These are phyloP conservation scores for Tinea trinotella DNA, from an alignment of 2,888 invertebrate species.

Conservation along the genomic window DNA sequence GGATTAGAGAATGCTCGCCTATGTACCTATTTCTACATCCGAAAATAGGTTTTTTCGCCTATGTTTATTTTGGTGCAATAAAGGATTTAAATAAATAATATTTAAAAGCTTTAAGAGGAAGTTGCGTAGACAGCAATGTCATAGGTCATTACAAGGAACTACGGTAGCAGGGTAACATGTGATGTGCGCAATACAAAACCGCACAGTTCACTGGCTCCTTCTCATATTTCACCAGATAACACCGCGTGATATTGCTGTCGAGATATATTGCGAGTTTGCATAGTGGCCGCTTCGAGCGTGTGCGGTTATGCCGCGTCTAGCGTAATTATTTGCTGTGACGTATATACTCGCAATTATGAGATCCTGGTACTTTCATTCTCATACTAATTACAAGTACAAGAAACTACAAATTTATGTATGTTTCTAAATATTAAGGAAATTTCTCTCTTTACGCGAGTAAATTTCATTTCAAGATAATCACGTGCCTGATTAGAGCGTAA, in stretches of 20 bases:
- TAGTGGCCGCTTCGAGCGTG: not conserved
- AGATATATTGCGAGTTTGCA: constrained; percentile 18
- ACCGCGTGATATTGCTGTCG: constrained; percentile 17
- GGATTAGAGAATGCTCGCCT: too few relatives aligned
- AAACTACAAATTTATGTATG: too few relatives aligned
- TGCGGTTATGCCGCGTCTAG: not conserved
- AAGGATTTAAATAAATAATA: too few relatives aligned
- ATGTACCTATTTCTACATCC: too few relatives aligned
- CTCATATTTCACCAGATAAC: constrained; percentile 18
- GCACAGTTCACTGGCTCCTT: constrained; percentile 16
- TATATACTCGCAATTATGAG: not conserved
- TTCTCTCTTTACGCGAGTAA: too few relatives aligned
- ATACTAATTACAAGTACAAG: too few relatives aligned
- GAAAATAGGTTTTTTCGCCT: too few relatives aligned
- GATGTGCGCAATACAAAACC: constrained; percentile 16
- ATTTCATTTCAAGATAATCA: too few relatives aligned
- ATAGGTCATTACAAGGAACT: constrained; percentile 10
- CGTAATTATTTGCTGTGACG: constrained; percentile 8
- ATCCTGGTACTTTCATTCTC: too few relatives aligned
- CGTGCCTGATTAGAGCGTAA: too few relatives aligned
- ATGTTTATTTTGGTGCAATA: too few relatives aligned
- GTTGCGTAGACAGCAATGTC: not conserved
- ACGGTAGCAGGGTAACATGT: constrained; percentile 7
- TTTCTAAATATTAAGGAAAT: too few relatives aligned
- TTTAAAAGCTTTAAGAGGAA: not conserved